Evolutionary conservation across 2,888 invertebrate genomes (phyloP), one percentile per base, ranked within the genome.

Genomic region (Sericinus montela): DNA sequence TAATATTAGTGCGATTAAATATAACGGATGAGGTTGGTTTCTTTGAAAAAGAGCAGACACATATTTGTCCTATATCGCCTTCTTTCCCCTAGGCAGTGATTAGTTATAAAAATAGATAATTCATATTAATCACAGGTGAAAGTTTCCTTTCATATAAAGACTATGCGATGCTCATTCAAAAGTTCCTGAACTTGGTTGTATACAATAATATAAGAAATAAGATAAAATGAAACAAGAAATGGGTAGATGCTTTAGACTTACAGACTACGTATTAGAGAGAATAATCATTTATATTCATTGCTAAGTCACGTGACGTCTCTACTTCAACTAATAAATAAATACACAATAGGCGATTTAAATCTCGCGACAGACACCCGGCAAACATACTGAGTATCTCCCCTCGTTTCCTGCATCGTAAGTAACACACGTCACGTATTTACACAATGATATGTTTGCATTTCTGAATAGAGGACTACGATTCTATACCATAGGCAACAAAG

Each of bases 321-420:
- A 69, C 56, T 67, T 66, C 69, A 32, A 11, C 32, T 55, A 61
- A 60, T 69, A 62, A 67, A 72, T 74, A 74, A 74, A 75, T 67
- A 68, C 66, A 70, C 68, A 70, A 71, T 68, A 60, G 62, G 57
- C 55, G 77, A 80, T 78, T 79, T 75, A 78, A 79, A 83, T 83
- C 80, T 75, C 69, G 62, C 63, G 63, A 68, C 75, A 75, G 69
- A 73, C 75, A 69, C 67, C 65, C 70, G 55, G 61, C 72, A 72
- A 72, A 72, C 77, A 19, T 19, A 72, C 67, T 66, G 51, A 48
- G 69, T 71, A 77, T 80, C 81, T 83, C 79, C 84, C 85, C 82
- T 76, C 77, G 75, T 69, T 83, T 84, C 82, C 83, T 82, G 80
- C 72, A 76, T 73, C 72, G 71, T 76, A 77, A 80, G 73, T 79